Percentiles rank a stretch among this genome's conserved stretches.
Conservation (phyloP, 1,140 invertebrate genomes). For the Drosophila funebris region DNA sequence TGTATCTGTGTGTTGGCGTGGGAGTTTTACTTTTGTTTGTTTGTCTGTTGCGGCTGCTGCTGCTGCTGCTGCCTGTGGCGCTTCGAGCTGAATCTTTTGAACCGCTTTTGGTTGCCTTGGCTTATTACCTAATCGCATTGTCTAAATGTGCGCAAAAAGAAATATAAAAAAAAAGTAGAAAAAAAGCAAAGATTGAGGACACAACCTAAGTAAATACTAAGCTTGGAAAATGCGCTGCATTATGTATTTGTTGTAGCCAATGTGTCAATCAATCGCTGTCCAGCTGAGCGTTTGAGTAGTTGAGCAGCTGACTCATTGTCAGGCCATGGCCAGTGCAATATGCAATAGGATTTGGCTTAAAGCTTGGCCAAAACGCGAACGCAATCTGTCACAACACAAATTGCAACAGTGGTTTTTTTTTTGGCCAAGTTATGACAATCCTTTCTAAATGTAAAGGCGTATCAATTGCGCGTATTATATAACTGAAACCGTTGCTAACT, state of each 20-base stretch:
- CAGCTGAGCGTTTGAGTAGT: background rate
- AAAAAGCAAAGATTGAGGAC: conserved; percentile 4
- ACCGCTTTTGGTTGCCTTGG: conserved; percentile 32
- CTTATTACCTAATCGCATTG: conserved; percentile 56
- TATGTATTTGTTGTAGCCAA: conserved; percentile 22
- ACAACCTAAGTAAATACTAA: conserved; percentile 1
- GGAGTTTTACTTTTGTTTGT: conserved; percentile 67
- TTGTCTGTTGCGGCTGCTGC: conserved; percentile 32
- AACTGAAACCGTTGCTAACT: conserved; percentile 35
- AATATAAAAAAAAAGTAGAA: background rate
- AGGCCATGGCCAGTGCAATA: conserved; percentile 36
- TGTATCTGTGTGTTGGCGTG: conserved; percentile 52
- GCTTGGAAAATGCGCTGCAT: conserved; percentile 20
- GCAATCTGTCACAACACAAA: conserved; percentile 7
- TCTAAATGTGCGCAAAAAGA: conserved; percentile 35
- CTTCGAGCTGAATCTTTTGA: conserved; percentile 43
- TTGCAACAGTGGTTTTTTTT: conserved; percentile 3
- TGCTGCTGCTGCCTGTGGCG: conserved; percentile 37
- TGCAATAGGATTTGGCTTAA: background rate
- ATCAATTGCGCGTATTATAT: conserved; percentile 50
- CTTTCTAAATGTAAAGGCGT: conserved; percentile 25
- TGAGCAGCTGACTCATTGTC: conserved; percentile 29
- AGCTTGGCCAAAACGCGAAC: conserved; percentile 20
- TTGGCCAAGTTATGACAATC: conserved; percentile 15
- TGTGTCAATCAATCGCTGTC: conserved; percentile 45